Conservation (phyloP, 2,888 invertebrate genomes). For the Cosmopolites sordidus region DNA sequence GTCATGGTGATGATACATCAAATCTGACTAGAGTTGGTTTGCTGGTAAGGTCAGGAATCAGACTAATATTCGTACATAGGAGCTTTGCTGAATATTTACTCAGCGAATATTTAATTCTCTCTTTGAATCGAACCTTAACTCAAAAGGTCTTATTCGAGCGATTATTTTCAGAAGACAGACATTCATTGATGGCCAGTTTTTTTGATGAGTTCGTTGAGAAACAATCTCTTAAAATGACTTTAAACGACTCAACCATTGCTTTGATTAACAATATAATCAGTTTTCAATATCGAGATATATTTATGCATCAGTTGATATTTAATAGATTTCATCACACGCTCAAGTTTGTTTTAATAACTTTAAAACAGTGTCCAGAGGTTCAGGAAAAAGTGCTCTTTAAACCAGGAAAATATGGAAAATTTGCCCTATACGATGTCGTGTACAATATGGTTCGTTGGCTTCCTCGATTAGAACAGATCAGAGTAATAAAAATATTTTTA, state of each 20-base stretch:
- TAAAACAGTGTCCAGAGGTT: neutral
- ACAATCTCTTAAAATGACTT: neutral
- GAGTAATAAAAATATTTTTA: neutral
- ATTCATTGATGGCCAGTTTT: neutral
- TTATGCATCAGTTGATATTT: neutral
- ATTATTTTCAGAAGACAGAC: neutral
- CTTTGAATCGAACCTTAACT: neutral
- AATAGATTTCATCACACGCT: neutral
- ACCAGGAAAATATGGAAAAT: neutral
- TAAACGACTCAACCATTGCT: neutral
- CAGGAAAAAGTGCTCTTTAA: neutral
- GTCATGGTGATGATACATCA: neutral
- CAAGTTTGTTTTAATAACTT: neutral
- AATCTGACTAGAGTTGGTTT: constrained; percentile 10
- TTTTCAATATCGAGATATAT: neutral
- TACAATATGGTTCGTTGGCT: neutral
- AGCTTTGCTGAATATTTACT: constrained; percentile 21
- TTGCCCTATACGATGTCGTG: neutral
- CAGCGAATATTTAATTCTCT: constrained; percentile 1
- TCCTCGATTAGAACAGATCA: neutral
- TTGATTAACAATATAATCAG: neutral
- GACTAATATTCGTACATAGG: constrained; percentile 18
- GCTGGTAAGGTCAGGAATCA: constrained; percentile 1
- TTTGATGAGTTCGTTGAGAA: constrained; percentile 1
- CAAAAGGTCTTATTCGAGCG: constrained; percentile 1